Base-by-base conservation (phyloP, 1,140 invertebrate genomes). In the Drosophila albomicans region DNA sequence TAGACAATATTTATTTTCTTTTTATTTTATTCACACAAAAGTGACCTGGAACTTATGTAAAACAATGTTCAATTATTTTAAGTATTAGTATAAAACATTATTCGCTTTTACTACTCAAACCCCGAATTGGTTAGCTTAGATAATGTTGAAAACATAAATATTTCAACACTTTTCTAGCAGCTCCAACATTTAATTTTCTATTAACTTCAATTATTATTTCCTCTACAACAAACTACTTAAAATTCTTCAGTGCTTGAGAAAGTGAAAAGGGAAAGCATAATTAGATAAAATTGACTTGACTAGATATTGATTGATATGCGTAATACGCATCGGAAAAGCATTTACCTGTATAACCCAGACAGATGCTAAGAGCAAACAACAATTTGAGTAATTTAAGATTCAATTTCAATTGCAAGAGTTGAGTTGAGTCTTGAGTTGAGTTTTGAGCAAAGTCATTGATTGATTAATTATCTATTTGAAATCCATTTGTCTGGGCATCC, bases 391-490 rank as follows among this genome's bases (percentile, higher is more conserved):
- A 51, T 45, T 46, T 35, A 16, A 67, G 41, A 67, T 67, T 43
- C 46, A 49, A 84, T 61, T 64, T 54, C 30, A 61, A 25, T 8
- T 30, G n/a, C 1, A 61, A 78, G 75, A 78, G 75, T 76, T 15
- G 6, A 77, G 64, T 64, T 72, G 66, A 56, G 43, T 56, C 61
- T 76, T 15, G 6, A 77, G 64, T 64, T 72, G 66, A 56, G 43
- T 56, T 66, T 52, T 75, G 66, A 68, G 71, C 25, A 78, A 81
- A 85, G 82, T 87, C 82, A 86, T 87, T 13, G 32, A 41, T 57
- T 20, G 35, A 62, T 78, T 75, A 81, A 81, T 85, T 78, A 78
- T 71, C 78, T 68, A 71, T 85, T 67, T 38, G 15, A 56, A 56
- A 16, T 49, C 30, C 16, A 58, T 48, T 61, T 41, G 32, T 3